phyloP scores from a whole-genome alignment of 2,888 invertebrate genomes.

The Acleris laterana region DNA sequence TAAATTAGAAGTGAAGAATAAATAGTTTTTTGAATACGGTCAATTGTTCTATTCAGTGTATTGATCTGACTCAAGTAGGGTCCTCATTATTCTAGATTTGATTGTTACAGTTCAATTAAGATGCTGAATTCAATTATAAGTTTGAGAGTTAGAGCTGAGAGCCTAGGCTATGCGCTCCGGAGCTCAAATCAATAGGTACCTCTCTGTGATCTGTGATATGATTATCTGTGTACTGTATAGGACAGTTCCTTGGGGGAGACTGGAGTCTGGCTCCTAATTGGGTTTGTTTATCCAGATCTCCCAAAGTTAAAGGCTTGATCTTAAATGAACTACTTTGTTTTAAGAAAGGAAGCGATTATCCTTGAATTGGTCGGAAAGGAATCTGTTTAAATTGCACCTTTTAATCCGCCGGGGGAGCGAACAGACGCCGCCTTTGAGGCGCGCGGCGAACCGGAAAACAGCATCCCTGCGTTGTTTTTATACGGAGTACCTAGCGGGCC shows the following conservation, averaged over 20 bases:
- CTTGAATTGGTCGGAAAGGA: constrained; percentile 48
- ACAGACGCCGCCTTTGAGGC: constrained; percentile 46
- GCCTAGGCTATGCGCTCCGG: constrained; percentile 56
- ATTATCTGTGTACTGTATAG: constrained; percentile 45
- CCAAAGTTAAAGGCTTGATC: constrained; percentile 38
- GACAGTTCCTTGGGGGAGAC: constrained; percentile 28
- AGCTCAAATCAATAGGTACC: constrained; percentile 61
- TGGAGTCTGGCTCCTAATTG: constrained; percentile 24
- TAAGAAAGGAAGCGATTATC: constrained; percentile 44
- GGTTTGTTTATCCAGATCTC: constrained; percentile 37
- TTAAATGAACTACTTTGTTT: constrained; percentile 43
- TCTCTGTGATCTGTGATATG: constrained; percentile 50
- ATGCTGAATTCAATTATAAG: constrained; percentile 72
- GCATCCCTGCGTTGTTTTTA: constrained; percentile 46
- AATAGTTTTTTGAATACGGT: not conserved
- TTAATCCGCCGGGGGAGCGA: constrained; percentile 49
- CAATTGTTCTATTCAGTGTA: constrained; percentile 7
- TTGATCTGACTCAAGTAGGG: constrained; percentile 31
- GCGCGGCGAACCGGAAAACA: constrained; percentile 52
- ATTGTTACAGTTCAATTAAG: constrained; percentile 72
- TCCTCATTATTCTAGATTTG: constrained; percentile 63
- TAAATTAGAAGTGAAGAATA: not conserved
- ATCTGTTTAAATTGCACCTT: constrained; percentile 61
- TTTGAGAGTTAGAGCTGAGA: constrained; percentile 57
- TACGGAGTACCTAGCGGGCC: constrained; percentile 34